Percentiles rank a stretch among this genome's conserved stretches.
Conservation (phyloP, 2,888 invertebrate genomes). For the Epirrhoe tristata region DNA sequence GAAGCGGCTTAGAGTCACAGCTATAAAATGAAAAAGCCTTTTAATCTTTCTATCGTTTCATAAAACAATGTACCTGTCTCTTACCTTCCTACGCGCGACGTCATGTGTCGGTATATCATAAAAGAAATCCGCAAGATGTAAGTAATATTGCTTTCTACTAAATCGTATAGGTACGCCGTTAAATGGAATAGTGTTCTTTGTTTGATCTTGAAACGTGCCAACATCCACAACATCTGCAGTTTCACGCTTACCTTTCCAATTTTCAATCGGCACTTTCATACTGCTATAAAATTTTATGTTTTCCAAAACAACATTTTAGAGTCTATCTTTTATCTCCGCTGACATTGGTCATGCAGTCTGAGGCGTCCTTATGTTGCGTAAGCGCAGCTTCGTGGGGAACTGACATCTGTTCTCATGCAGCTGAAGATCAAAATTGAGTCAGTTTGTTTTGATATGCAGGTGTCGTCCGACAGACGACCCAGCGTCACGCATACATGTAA, state of each 20-base stretch:
- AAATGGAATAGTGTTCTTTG: constrained; percentile 31
- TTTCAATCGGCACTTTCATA: constrained; percentile 73
- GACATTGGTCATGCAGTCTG: constrained; percentile 78
- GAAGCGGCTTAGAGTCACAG: not conserved
- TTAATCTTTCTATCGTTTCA: not conserved
- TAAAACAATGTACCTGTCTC: too few species aligned
- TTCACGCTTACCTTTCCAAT: constrained; percentile 80
- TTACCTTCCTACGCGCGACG: not conserved
- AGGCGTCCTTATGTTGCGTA: constrained; percentile 39
- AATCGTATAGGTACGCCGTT: constrained; percentile 21
- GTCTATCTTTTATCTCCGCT: constrained; percentile 61
- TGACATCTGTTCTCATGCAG: constrained; percentile 36
- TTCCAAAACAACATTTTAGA: constrained; percentile 70
- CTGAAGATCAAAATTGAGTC: constrained; percentile 42
- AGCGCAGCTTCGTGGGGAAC: constrained; percentile 33
- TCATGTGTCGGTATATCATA: constrained; percentile 11
- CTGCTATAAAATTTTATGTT: constrained; percentile 77
- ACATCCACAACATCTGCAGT: constrained; percentile 69
- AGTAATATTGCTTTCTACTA: constrained; percentile 21
- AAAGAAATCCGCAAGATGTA: constrained; percentile 15
- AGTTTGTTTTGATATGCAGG: constrained; percentile 53
- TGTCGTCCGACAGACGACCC: constrained; percentile 59
- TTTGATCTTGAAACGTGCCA: constrained; percentile 37
- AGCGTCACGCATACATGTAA: constrained; percentile 73
- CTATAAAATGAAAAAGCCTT: too few species aligned